These are phyloP conservation scores for Solenodon paradoxus DNA, from an alignment of 2,113 vertebrate genomes.

Conservation along the genomic window DNA sequence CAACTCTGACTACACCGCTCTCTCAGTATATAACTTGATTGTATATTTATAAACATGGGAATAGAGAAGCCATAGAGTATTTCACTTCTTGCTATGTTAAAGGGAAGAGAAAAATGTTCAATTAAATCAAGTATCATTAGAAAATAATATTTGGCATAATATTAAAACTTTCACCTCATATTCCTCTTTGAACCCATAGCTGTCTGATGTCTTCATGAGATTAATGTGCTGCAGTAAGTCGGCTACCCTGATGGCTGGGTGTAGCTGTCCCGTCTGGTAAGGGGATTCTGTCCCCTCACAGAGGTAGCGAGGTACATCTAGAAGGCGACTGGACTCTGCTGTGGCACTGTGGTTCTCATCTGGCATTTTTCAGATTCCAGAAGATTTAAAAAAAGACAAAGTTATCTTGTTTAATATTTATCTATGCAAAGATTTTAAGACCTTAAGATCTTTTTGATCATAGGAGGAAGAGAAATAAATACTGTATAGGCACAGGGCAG, in stretches of 20 bases:
- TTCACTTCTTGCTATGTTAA: neutral
- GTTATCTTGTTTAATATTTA: conserved; percentile 71
- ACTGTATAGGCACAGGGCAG: neutral
- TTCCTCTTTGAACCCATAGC: conserved; percentile 99
- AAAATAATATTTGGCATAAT: neutral
- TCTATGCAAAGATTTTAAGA: conserved; percentile 26
- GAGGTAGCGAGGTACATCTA: conserved; percentile 97
- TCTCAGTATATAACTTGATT: neutral
- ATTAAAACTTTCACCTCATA: conserved; percentile 91
- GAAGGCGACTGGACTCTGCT: conserved; percentile 94
- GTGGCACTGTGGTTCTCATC: conserved; percentile 94
- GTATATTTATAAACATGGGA: neutral
- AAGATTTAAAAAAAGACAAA: conserved; percentile 71
- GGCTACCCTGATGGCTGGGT: conserved; percentile 97
- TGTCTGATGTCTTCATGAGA: conserved; percentile 99
- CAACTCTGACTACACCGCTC: neutral
- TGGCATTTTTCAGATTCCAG: conserved; percentile 77
- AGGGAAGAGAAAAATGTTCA: neutral
- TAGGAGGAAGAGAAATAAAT: conserved; percentile 16
- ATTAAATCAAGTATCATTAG: neutral
- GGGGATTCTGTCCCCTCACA: conserved; percentile 98
- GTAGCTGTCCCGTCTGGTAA: conserved; percentile 97
- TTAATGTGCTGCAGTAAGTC: conserved; percentile 99
- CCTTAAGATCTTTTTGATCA: conserved; percentile 15
- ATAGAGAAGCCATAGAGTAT: neutral